Conservation (phyloP, 1,140 invertebrate genomes). For the Panulirus ornatus region DNA sequence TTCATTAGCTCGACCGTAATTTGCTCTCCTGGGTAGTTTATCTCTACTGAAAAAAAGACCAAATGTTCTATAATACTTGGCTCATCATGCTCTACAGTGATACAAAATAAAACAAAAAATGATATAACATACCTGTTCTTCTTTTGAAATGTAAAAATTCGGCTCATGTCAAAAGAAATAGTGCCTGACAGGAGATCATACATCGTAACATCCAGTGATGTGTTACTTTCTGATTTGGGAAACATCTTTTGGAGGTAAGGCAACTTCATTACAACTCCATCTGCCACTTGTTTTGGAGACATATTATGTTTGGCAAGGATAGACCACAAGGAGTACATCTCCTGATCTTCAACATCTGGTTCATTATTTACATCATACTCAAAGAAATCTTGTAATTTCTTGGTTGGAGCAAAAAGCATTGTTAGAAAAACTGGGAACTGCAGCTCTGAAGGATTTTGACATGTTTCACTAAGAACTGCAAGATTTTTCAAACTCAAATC, state of each 20-base stretch:
- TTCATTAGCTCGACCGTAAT: too few species aligned
- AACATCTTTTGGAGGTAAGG: slow-evolving; percentile 50
- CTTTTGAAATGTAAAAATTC: slow-evolving; percentile 58
- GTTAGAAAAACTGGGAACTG: slow-evolving; percentile 59
- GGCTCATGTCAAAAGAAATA: slow-evolving; percentile 57
- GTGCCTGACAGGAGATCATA: slow-evolving; percentile 52
- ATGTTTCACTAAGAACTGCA: slow-evolving; percentile 30
- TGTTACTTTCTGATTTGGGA: not conserved
- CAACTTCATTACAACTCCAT: slow-evolving; percentile 8
- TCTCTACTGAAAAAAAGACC: too few species aligned
- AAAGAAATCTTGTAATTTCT: slow-evolving; percentile 25
- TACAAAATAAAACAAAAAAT: too few species aligned
- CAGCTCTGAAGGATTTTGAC: slow-evolving; percentile 39
- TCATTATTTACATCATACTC: not conserved
- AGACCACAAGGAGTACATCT: slow-evolving; percentile 13
- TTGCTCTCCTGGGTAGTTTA: too few species aligned
- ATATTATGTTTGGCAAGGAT: slow-evolving; percentile 30
- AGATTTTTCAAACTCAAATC: slow-evolving; percentile 48
- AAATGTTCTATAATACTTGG: too few species aligned
- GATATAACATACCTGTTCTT: slow-evolving; percentile 49
- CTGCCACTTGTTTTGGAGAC: slow-evolving; percentile 5
- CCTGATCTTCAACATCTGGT: not conserved
- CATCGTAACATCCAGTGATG: slow-evolving; percentile 50
- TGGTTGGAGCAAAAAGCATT: slow-evolving; percentile 61
- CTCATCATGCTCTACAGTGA: too few species aligned